A percentile compares a stretch with the other conserved stretches of the same genome.
These are phyloP conservation scores for Cephalopachus bancanus DNA, from an alignment of 2,797 vertebrate species.

Conservation along the genomic window DNA sequence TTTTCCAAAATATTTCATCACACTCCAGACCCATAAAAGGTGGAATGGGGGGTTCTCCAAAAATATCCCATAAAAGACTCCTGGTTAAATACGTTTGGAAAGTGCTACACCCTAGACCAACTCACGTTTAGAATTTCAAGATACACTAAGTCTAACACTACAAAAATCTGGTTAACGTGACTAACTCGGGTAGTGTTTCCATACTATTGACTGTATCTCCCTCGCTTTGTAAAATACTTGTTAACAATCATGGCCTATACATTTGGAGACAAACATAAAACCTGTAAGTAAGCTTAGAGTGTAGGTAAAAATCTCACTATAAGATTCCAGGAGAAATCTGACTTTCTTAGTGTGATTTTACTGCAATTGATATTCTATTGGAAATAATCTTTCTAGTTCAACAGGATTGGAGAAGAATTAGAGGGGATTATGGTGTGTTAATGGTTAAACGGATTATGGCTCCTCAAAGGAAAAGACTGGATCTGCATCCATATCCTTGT, in stretches of 20 bases:
- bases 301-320: slow-evolving; percentile 35
- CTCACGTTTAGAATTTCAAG: too few species aligned
- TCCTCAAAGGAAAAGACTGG: not conserved
- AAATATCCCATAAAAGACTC: not conserved
- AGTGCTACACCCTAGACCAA: not conserved
- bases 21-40: not conserved
- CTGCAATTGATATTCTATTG: not conserved
- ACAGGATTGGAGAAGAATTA: slow-evolving; percentile 5
- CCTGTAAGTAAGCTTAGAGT: not conserved
- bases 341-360: slow-evolving; percentile 56
- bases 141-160: not conserved
- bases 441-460: not conserved
- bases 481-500: too few species aligned
- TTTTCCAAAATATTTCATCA: slow-evolving; percentile 34
- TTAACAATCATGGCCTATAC: not conserved
- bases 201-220: not conserved
- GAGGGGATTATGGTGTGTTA: slow-evolving; percentile 10
- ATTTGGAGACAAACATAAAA: slow-evolving; percentile 29
- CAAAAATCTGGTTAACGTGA: not conserved
- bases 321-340: not conserved
- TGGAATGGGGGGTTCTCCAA: not conserved
- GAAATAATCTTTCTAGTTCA: slow-evolving; percentile 13
- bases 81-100: slow-evolving; percentile 1
- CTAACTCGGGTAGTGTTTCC: not conserved
- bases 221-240: slow-evolving; percentile 44